Evolutionary conservation across 1,140 invertebrate genomes (phyloP).

Genomic region (Drosophila trapezifrons): DNA sequence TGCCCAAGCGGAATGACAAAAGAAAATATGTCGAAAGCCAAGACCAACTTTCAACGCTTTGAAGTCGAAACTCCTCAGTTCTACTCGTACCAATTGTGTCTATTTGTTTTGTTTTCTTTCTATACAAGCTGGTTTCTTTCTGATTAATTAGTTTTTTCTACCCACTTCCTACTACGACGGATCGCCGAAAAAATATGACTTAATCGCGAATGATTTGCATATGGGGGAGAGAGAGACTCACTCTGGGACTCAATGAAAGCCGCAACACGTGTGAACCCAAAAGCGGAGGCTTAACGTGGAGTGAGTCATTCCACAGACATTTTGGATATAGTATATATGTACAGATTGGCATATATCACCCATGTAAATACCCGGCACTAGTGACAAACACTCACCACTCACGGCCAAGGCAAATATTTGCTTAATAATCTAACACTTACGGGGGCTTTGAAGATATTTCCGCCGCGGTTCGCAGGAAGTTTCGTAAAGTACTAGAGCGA

Average conservation of each 20-base stretch:
- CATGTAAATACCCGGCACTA: conserved; percentile 13
- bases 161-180: conserved; percentile 35
- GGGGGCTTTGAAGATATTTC: conserved; percentile 26
- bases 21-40: conserved; percentile 36
- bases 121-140: conserved; percentile 34
- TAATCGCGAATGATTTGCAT: conserved; percentile 48
- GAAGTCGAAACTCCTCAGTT: conserved; percentile 14
- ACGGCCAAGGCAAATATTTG: conserved; percentile 35
- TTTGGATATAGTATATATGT: not conserved
- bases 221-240: conserved; percentile 22
- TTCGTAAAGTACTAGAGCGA: not conserved
- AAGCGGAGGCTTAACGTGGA: conserved; percentile 20
- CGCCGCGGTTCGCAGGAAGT: conserved; percentile 36
- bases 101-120: conserved; percentile 23
- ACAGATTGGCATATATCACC: conserved; percentile 13
- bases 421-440: conserved; percentile 35
- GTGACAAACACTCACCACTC: conserved; percentile 31
- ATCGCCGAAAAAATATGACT: conserved; percentile 38
- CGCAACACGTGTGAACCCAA: conserved; percentile 39
- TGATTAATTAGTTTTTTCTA: conserved; percentile 41
- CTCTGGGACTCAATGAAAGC: conserved; percentile 21
- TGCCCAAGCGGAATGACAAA: conserved; percentile 18
- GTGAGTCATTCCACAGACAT: conserved; percentile 21
- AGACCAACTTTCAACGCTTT: conserved; percentile 26
- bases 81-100: conserved; percentile 27